Evolutionary conservation across 2,797 vertebrate genomes (phyloP), one percentile per base, ranked within the genome.

Genomic region (Enteromius viviparus): DNA sequence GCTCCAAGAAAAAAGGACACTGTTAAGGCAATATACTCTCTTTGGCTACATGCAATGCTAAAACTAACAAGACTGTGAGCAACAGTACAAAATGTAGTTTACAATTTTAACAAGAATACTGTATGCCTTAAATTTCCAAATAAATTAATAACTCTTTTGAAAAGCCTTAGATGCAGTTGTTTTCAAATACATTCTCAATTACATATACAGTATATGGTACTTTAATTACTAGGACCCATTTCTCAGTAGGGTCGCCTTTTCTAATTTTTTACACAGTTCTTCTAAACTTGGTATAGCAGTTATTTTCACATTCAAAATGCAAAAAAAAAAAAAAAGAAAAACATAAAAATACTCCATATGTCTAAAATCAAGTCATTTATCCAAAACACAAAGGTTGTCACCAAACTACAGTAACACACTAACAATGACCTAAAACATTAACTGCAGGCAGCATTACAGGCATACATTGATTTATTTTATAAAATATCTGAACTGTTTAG

Each of bases 1-100:
- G 49, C 47, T 70, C 15, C 17, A 11, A 62, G 66, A 64, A 45
- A 70, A 72, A 76, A 12, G 0, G 23, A 85, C 78, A 60, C 58
- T 62, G 64, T 42, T 37, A 70, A 23, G 47, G 26, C 55, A 76
- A 75, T 64, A 29, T 51, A 34, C 12, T n/a, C 8, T 62, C 40
- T 72, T 55, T 74, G 53, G 6, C 19, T 60, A n/a, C 1, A 0
- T 34, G 45, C 2, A 71, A 49, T 1, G 1, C 26, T 37, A 45
- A 32, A 60, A n/a, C 17, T 17, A 60, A 78, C 42, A 80, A 60
- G 29, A 72, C 26, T 14, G 21, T 11, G 4, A 55, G 19, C 14
- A 42, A 80, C 6, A 42, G 51, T 58, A 26, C 6, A 70, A 70
- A 53, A 23, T 26, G 10, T 2, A 23, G 2, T 34, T 71, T 47